Base-by-base conservation (phyloP, 2,888 invertebrate species). In the Latrodectus hesperus region DNA sequence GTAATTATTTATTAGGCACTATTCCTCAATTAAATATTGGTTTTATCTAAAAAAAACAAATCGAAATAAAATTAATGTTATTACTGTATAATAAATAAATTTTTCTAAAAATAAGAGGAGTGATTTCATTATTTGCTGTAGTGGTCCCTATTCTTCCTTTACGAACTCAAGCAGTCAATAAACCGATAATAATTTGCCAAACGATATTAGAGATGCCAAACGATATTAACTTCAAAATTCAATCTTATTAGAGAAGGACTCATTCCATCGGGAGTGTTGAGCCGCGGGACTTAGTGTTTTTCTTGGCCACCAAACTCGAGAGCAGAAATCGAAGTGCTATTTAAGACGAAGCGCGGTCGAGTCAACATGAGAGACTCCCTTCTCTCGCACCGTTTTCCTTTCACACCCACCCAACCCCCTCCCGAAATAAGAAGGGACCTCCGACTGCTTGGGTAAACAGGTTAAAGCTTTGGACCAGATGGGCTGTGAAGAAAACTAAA, bases 261-360 rank as follows among this genome's bases (percentile, higher is more conserved):
- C 38, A 38, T 52, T 52, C 38, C 52, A 14, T 16, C 14, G 55
- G 51, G 65, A 67, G 52, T 17, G 65, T 17, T 22, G 49, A 38
- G 14, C 22, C 51, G 52, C 38, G 10, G 14, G 49, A n/a, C 12
- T 53, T 17, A 49, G 64, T 77, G 77, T 84, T 84, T 84, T 84
- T 72, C 77, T 84, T 77, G 70, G 76, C 38, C 26, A 22, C 51
- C 16, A 49, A 70, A 72, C 52, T 60, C 68, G 16, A 26, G n/a
- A 11, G 52, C 68, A 75, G 77, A 84, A 77, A 84, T 84, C 84
- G 84, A 84, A 84, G 84, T 77, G 77, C 84, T 72, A 84, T 84
- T 84, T 84, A 84, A 84, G 84, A 77, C 51, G 51, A 26, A 22
- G 55, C 22, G 49, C 64, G 72, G 77, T 60, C 84, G 74, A 84